Percentiles rank a stretch among this genome's conserved stretches.
phyloP scores from a whole-genome alignment of 1,140 invertebrate species.

The Drosophila orosa region DNA sequence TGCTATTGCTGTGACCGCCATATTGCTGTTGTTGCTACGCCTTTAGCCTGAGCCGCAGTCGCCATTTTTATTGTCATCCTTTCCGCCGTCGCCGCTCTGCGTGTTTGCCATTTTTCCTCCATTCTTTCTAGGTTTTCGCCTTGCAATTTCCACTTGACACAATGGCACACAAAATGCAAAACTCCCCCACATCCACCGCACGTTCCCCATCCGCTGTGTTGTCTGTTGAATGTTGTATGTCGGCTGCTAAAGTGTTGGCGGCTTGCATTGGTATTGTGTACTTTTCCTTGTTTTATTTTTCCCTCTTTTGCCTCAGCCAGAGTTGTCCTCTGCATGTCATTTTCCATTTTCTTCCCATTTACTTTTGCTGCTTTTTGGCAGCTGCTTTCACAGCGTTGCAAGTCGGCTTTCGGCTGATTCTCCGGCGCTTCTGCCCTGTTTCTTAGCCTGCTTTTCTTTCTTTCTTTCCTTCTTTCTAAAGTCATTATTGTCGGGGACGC shows the following conservation, averaged over 20 bases:
- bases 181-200: constrained; percentile 34
- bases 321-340: constrained; percentile 63
- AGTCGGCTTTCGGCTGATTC: constrained; percentile 54
- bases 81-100: constrained; percentile 60
- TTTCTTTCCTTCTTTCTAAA: constrained; percentile 57
- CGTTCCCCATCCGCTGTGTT: constrained; percentile 8
- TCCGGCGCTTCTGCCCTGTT: not conserved
- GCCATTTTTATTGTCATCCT: constrained; percentile 79
- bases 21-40: constrained; percentile 39
- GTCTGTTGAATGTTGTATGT: constrained; percentile 43
- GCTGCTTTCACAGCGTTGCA: constrained; percentile 58
- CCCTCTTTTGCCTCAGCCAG: constrained; percentile 7
- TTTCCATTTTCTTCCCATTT: constrained; percentile 55
- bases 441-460: constrained; percentile 14
- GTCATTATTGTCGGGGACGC: constrained; percentile 69
- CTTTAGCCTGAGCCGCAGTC: constrained; percentile 45
- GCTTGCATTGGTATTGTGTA: constrained; percentile 53
- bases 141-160: constrained; percentile 80
- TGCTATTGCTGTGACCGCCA: constrained; percentile 17
- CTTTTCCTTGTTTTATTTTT: constrained; percentile 38
- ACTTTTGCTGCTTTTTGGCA: constrained; percentile 61
- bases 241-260: constrained; percentile 56
- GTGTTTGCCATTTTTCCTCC: constrained; percentile 72
- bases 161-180: constrained; percentile 82
- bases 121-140: constrained; percentile 57